phyloP scores from a whole-genome alignment of 2,888 invertebrate species.

The Agrotis segetum region DNA sequence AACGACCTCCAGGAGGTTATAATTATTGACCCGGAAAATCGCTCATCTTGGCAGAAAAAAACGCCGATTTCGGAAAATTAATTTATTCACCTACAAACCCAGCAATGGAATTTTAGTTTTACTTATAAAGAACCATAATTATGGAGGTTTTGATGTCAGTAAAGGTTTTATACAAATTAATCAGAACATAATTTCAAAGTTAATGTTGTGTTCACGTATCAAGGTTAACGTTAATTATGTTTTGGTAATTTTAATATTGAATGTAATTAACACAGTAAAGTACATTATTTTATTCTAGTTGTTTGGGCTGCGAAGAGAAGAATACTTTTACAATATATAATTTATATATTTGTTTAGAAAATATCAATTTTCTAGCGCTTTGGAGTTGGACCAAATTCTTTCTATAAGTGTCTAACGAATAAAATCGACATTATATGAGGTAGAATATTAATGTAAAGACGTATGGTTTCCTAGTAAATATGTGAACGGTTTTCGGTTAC shows the following conservation, averaged over 20 bases:
- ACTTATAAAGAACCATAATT: neutral
- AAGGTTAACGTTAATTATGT: slow-evolving; percentile 47
- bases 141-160: slow-evolving; percentile 12
- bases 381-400: neutral
- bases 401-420: no score
- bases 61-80: no score
- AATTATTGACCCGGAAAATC: no score
- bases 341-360: neutral
- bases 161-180: slow-evolving; percentile 15
- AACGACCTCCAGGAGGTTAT: no score
- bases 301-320: slow-evolving; percentile 29
- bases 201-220: slow-evolving; percentile 37
- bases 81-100: no score
- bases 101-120: neutral
- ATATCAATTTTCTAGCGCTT: neutral
- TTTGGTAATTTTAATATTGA: slow-evolving; percentile 51
- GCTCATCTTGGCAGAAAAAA: neutral
- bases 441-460: no score
- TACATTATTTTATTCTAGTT: slow-evolving; percentile 28
- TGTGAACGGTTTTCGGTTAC: no score
- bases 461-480: no score
- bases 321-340: neutral
- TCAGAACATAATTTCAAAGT: slow-evolving; percentile 27
- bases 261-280: slow-evolving; percentile 48
- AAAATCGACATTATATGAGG: no score